Evolutionary conservation across 2,113 vertebrate species (phyloP), one percentile per base, ranked within the genome.

Genomic region (Aegotheles bennettii): DNA sequence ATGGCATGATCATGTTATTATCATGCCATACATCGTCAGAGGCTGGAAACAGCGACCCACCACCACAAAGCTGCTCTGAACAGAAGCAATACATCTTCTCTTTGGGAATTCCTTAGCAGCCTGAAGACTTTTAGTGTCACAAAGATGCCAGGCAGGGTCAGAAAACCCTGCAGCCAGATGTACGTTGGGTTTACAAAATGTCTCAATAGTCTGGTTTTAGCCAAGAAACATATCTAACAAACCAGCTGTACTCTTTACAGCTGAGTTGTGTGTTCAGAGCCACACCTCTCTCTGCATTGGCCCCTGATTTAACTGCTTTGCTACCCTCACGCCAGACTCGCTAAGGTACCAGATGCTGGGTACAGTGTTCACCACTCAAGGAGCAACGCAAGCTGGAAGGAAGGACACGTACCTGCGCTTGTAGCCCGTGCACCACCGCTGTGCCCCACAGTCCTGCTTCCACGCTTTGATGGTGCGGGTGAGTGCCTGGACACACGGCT

Each of bases 401-500:
- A 19, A 23, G 9, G 0, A 25, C 80, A 97, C 98, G 12, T 97
- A 99, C 99, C 99, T 99, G 26, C 98, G 97, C 94, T 99, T 98
- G 0, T 98, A 98, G 91, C 98, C 96, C 15, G 98, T 10, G 51
- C 99, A 99, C 99, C 99, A 99, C 0, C 85, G 91, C 86, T 98
- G 98, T 25, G 96, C 97, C 15, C 93, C 95, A 6, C 99, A 99
- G 95, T 97, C 98, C 17, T 98, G 98, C 94, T 97, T 98, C 99
- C 99, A 99, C 76, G 98, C 97, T 43, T 97, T 98, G 85, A 98
- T 98, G 29, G 97, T 83, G 17, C 98, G 98, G 74, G 96, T 98
- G 90, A 98, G 98, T 57, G 98, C 98, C 90, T 96, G 99, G 83
- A 98, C 96, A 1, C 98, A 99, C 0, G 99, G 99, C 97, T 99